Evolutionary conservation across 2,888 invertebrate species (phyloP).

Genomic region (Leucoptera coffeella): DNA sequence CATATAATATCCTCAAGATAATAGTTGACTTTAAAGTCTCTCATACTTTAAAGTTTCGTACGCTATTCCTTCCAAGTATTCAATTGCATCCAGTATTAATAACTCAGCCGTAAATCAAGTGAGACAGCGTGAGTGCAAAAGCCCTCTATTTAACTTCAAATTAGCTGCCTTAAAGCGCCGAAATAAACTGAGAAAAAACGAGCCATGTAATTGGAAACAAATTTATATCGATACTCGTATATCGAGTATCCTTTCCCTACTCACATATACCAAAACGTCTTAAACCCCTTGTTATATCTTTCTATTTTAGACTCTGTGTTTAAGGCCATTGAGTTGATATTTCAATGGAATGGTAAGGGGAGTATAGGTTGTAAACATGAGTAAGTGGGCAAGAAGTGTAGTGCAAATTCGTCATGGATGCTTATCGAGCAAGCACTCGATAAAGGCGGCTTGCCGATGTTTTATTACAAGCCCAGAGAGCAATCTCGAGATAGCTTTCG

Average conservation of each 20-base stretch:
- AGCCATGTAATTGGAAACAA: constrained; percentile 38
- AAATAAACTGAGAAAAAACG: constrained; percentile 20
- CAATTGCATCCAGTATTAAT: no score
- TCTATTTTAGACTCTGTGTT: neutral
- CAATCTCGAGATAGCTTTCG: no score
- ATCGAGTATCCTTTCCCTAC: constrained; percentile 23
- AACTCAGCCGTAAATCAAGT: no score
- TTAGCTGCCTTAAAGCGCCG: constrained; percentile 12
- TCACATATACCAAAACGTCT: neutral
- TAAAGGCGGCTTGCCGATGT: no score
- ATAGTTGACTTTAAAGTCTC: no score
- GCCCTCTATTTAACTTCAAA: no score
- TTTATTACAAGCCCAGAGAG: no score
- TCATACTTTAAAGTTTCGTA: no score
- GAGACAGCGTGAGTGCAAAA: no score
- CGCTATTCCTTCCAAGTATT: no score
- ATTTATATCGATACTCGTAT: constrained; percentile 37
- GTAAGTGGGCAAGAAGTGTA: constrained; percentile 23
- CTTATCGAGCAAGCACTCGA: constrained; percentile 44
- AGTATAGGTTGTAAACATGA: no score
- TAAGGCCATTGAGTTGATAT: constrained; percentile 5
- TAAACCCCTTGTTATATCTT: neutral
- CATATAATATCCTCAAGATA: no score
- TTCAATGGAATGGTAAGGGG: constrained; percentile 1
- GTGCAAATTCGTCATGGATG: constrained; percentile 50